phyloP scores from a whole-genome alignment of 2,888 invertebrate genomes.

The Phrixothrix hirtus region DNA sequence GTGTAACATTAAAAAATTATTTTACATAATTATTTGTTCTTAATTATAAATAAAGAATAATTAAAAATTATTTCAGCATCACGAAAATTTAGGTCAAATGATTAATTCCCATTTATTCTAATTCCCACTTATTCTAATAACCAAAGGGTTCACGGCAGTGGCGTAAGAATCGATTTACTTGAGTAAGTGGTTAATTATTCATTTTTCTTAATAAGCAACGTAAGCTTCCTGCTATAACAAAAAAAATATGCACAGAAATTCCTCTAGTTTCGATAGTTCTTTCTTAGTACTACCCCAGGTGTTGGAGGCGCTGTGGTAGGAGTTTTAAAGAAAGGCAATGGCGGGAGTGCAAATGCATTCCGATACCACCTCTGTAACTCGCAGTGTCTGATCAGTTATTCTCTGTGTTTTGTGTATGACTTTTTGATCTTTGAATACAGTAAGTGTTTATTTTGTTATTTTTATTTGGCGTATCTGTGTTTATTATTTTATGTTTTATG shows the following conservation, averaged over 20 bases:
- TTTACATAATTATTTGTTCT: background rate
- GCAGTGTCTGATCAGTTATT: conserved; percentile 49
- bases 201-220: background rate
- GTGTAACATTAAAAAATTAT: background rate
- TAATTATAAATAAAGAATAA: no score
- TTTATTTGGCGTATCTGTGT: background rate
- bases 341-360: conserved; percentile 53
- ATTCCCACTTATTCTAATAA: no score
- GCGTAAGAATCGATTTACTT: no score
- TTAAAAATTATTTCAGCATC: no score
- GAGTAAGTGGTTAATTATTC: no score
- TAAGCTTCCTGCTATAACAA: conserved; percentile 9
- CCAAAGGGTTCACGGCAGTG: no score
- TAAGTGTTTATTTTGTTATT: conserved; percentile 40
- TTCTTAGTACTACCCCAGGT: conserved; percentile 11
- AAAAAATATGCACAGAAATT: conserved; percentile 2
- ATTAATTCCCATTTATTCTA: no score
- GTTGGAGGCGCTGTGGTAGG: conserved; percentile 17
- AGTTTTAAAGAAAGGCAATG: conserved; percentile 40
- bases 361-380: conserved; percentile 54
- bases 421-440: conserved; percentile 43
- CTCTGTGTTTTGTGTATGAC: conserved; percentile 52
- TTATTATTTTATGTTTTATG: no score
- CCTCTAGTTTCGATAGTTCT: conserved; percentile 4
- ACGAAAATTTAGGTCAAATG: background rate